A percentile compares a stretch with the other conserved stretches of the same genome.
These are phyloP conservation scores for Thrips palmi DNA, from an alignment of 1,140 invertebrate species.

Conservation along the genomic window DNA sequence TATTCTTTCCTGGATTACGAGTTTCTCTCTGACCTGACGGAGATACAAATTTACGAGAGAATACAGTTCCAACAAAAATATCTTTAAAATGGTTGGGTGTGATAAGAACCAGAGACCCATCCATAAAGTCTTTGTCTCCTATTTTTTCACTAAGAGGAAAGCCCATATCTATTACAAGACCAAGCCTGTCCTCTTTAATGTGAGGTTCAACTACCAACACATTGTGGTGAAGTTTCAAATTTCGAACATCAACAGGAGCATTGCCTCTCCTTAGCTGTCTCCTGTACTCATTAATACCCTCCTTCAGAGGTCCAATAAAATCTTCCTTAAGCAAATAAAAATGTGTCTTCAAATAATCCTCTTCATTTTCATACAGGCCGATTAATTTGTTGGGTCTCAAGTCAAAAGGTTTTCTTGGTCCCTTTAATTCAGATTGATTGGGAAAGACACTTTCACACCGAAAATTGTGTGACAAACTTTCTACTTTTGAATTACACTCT, in stretches of 20 bases:
- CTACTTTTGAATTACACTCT: too few species aligned
- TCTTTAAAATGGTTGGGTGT: conserved; percentile 42
- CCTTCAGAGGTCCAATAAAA: background rate
- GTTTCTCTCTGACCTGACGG: conserved; percentile 18
- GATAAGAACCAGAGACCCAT: conserved; percentile 49
- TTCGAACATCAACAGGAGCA: background rate
- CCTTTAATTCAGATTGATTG: too few species aligned
- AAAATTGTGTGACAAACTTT: too few species aligned
- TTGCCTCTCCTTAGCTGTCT: background rate
- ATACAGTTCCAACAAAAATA: conserved; percentile 24
- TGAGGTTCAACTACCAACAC: background rate
- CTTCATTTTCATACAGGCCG: conserved; percentile 22
- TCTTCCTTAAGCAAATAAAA: conserved; percentile 2
- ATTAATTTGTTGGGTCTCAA: too few species aligned
- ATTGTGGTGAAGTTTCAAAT: too few species aligned
- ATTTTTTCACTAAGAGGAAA: conserved; percentile 21
- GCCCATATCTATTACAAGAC: too few species aligned
- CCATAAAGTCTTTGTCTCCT: conserved; percentile 41
- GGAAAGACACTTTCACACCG: too few species aligned
- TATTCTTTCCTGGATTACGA: conserved; percentile 28
- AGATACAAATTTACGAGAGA: too few species aligned
- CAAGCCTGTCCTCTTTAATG: conserved; percentile 1
- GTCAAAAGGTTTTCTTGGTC: too few species aligned
- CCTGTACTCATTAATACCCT: conserved; percentile 13
- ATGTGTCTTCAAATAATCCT: conserved; percentile 17